Evolutionary conservation across 2,113 vertebrate genomes (phyloP), one percentile per base, ranked within the genome.

Genomic region (Sclerurus mexicanus): DNA sequence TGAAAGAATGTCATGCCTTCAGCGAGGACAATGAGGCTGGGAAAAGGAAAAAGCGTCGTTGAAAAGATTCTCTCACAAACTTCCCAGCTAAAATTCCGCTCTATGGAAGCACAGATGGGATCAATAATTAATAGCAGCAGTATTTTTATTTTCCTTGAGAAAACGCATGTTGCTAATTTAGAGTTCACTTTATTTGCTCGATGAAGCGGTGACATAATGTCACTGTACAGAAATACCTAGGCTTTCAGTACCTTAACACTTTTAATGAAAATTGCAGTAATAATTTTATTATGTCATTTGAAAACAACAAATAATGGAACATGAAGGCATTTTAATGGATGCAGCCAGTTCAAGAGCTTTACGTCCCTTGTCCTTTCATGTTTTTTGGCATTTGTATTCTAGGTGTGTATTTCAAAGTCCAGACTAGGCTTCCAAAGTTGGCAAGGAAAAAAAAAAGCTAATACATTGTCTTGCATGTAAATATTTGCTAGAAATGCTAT

Each of bases 121-220:
- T 82, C 44, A 63, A n/a, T 67, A 85, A 66, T 58, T 69, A 71
- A 75, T 28, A 85, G 42, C 52, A 78, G 66, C 6, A 72, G 10
- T 35, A 58, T 12, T 56, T 86, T 33, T 63, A 33, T 71, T 81
- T 87, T 52, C 30, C 21, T 71, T 62, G n/a, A 71, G 71, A 82
- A 87, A 50, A 50, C 11, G 14, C 10, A 7, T 46, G 13, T 8
- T 46, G 58, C 35, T 83, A 14, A 27, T 60, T 88, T 49, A 73
- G 46, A 73, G 50, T 40, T 47, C 40, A 15, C 25, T 66, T 64
- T 22, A 40, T 81, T 91, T 21, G 8, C 31, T 68, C 66, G 19
- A 53, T 0, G 0, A 66, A 42, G 22, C 17, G 23, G n/a, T 4
- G 5, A 27, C 28, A 22, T 24, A 52, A 31, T 44, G 28, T 31